phyloP scores from a whole-genome alignment of 2,113 vertebrate species.

The Sphyrna mokarran region DNA sequence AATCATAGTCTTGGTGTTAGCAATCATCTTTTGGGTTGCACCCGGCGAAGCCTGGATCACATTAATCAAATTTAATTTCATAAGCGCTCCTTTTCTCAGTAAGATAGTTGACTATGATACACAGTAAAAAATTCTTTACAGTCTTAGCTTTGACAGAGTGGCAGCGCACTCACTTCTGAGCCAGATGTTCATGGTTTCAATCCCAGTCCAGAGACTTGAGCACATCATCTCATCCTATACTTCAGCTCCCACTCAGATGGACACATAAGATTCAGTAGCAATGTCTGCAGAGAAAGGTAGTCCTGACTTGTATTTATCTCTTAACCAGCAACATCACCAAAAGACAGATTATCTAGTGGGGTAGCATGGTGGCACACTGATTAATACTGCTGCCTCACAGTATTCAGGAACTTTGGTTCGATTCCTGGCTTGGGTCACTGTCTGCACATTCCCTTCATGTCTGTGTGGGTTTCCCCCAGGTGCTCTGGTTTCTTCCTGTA shows the following conservation, averaged over 20 bases:
- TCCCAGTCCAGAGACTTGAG: not conserved
- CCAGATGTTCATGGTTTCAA: not conserved
- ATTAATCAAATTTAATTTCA: not conserved
- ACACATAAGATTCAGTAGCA: not conserved
- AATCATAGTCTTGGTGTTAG: not conserved
- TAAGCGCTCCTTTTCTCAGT: not conserved
- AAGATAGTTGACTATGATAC: not conserved
- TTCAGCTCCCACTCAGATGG: not conserved
- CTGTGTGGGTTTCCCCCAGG: no score
- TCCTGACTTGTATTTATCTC: not conserved
- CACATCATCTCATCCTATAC: not conserved
- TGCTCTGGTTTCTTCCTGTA: no score
- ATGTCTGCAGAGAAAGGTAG: not conserved
- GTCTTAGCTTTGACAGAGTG: not conserved
- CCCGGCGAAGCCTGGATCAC: not conserved
- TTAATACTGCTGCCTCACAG: no score
- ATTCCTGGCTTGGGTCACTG: no score
- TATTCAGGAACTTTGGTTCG: no score
- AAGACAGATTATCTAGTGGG: not conserved
- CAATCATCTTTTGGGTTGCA: not conserved
- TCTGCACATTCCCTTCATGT: no score
- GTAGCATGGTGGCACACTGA: no score
- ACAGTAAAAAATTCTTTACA: not conserved
- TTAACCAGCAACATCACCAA: not conserved
- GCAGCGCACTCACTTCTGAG: not conserved